Conservation (phyloP, 1,140 invertebrate species). For the Arctopsyche grandis region DNA sequence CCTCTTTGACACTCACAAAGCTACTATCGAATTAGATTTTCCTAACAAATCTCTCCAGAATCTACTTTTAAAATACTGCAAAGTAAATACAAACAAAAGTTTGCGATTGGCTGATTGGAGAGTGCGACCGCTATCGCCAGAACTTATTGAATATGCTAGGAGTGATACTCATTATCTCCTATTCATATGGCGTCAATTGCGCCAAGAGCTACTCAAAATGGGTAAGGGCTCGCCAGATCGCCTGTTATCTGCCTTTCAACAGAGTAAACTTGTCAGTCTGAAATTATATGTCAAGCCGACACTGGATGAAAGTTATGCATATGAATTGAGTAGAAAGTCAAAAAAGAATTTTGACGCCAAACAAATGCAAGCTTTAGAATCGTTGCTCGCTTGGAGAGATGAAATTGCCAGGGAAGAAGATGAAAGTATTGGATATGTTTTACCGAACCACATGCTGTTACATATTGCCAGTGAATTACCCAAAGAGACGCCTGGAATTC, state of each 20-base stretch:
- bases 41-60: constrained; percentile 80
- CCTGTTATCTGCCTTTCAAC: constrained; percentile 75
- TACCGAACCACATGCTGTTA: constrained; percentile 96
- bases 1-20: constrained; percentile 96
- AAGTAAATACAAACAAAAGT: constrained; percentile 85
- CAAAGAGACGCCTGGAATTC: constrained; percentile 91
- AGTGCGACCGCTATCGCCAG: constrained; percentile 85
- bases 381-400: constrained; percentile 92
- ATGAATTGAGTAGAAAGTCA: constrained; percentile 80
- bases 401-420: constrained; percentile 85
- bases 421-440: constrained; percentile 90
- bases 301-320: constrained; percentile 77
- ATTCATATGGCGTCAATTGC: constrained; percentile 89
- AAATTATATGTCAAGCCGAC: constrained; percentile 85
- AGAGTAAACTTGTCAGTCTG: constrained; percentile 77
- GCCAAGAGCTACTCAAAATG: constrained; percentile 78
- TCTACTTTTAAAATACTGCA: constrained; percentile 83
- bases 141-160: constrained; percentile 89
- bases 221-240: constrained; percentile 78
- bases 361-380: constrained; percentile 85
- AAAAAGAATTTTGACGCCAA: constrained; percentile 85
- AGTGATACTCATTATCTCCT: constrained; percentile 96
- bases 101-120: constrained; percentile 98
- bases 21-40: constrained; percentile 80
- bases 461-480: constrained; percentile 92